phyloP scores from a whole-genome alignment of 2,113 vertebrate species.

The Psittacula cyanocephala region DNA sequence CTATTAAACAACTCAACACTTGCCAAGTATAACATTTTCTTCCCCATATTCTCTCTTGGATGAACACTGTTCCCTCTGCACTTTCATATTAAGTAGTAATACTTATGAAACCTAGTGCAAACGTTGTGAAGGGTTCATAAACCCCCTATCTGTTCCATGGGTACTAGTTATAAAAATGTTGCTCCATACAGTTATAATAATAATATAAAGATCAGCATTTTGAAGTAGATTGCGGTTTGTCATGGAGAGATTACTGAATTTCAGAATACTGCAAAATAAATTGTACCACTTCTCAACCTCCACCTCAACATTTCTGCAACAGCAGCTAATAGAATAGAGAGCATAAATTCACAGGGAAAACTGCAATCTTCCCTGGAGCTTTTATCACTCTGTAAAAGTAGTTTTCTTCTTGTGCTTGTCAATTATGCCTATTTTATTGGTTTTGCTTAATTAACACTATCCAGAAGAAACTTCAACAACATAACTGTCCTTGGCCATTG shows the following conservation, averaged over 20 bases:
- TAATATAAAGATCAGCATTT: neutral
- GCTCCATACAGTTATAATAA: neutral
- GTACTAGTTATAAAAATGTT: neutral
- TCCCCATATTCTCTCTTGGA: neutral
- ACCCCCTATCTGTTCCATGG: neutral
- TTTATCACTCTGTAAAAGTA: slow-evolving; percentile 5
- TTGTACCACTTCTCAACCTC: neutral
- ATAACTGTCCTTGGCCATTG: neutral
- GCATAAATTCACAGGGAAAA: slow-evolving; percentile 30
- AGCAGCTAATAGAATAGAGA: neutral
- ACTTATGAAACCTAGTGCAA: neutral
- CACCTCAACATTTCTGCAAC: neutral
- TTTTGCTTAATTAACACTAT: slow-evolving; percentile 45
- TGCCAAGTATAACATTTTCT: neutral
- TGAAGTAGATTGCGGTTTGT: neutral
- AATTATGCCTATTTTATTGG: slow-evolving; percentile 19
- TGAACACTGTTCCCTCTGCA: neutral
- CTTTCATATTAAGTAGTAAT: neutral
- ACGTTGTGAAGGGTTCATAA: neutral
- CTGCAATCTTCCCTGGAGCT: neutral
- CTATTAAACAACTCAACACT: neutral
- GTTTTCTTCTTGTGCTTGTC: slow-evolving; percentile 3
- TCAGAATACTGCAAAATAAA: neutral
- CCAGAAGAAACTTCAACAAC: neutral
- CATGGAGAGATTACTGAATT: neutral